These are phyloP conservation scores for human (Homo sapiens) DNA, from an alignment of 2,113 vertebrate species.

Conservation along the genomic window DNA sequence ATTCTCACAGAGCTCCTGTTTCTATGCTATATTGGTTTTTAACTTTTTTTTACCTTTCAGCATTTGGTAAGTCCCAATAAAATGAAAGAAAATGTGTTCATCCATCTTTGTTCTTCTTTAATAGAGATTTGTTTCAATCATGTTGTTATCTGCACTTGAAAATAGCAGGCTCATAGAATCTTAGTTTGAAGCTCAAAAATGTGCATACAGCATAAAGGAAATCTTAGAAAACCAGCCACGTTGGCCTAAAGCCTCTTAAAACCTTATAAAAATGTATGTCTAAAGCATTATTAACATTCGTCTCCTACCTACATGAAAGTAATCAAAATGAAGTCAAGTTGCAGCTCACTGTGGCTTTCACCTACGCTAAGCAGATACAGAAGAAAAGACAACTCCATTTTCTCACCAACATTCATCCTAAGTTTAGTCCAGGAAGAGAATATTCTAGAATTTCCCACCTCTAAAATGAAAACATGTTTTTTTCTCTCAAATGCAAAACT, in stretches of 20 bases:
- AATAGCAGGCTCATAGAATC: slow-evolving; percentile 44
- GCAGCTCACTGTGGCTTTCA: neutral
- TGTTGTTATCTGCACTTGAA: slow-evolving; percentile 56
- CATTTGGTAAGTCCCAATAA: slow-evolving; percentile 61
- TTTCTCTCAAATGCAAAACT: neutral
- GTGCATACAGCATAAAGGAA: slow-evolving; percentile 19
- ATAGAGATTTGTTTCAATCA: slow-evolving; percentile 76
- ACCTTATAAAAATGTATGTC: slow-evolving; percentile 44
- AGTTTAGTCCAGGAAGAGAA: slow-evolving; percentile 28
- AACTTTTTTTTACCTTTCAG: neutral
- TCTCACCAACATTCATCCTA: neutral
- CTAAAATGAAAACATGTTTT: slow-evolving; percentile 9
- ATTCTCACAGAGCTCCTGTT: neutral
- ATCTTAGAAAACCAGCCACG: neutral
- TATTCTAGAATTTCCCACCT: slow-evolving; percentile 59
- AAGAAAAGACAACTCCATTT: neutral
- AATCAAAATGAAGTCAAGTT: slow-evolving; percentile 44
- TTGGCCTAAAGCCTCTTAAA: slow-evolving; percentile 33
- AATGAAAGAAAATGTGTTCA: slow-evolving; percentile 63
- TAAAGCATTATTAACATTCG: slow-evolving; percentile 4
- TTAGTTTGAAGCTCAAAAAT: slow-evolving; percentile 54
- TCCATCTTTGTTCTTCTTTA: slow-evolving; percentile 75
- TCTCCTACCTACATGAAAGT: neutral
- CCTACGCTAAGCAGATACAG: neutral
- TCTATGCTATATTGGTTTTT: slow-evolving; percentile 18